Evolutionary conservation across 2,888 invertebrate genomes (phyloP), one percentile per base, ranked within the genome.

Genomic region (Dimorphilus gyrociliatus): DNA sequence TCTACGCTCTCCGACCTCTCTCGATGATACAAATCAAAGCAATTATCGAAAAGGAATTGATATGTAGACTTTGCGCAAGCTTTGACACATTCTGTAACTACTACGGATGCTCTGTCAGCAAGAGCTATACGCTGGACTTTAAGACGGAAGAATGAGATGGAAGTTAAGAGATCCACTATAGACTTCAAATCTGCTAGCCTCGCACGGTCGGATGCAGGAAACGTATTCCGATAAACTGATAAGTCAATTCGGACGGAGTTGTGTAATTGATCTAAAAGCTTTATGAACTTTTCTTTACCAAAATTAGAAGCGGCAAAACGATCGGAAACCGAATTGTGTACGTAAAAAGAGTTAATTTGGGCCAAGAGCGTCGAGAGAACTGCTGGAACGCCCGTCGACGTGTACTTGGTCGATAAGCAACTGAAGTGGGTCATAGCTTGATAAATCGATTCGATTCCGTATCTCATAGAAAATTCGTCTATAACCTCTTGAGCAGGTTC

Each of bases 261-360:
- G 71, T 92, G 90, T 46, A 92, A 68, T 63, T 90, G 88, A 59
- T 92, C 90, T 51, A 92, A 68, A 15, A 92, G 69, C 59, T 88
- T 90, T n/a, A 92, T 86, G 64, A 92, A 92, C 64, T 90, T 88
- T 57, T 92, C 90, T 74, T 90, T 90, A 60, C 90, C 90, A 66
- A 92, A 92, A 68, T 92, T 92, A 48, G 88, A 88, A 36, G 90
- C 90, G 38, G 90, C 82, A 63, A 92, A 92, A 53, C 90, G 74
- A 64, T 92, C 90, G n/a, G n/a, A n/a, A n/a, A n/a, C n/a, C n/a
- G n/a, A 88, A 1, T 88, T 88, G 88, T 40, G 90, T 88, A 63
- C 90, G 90, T 38, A 50, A 65, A 85, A 92, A 33, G 92, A 90
- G 63, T 92, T 92, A 55, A 92, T 92, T 64, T 92, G 92, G 23